These are phyloP conservation scores for Eupristina koningsbergeri DNA, from an alignment of 1,140 invertebrate species.

Conservation along the genomic window DNA sequence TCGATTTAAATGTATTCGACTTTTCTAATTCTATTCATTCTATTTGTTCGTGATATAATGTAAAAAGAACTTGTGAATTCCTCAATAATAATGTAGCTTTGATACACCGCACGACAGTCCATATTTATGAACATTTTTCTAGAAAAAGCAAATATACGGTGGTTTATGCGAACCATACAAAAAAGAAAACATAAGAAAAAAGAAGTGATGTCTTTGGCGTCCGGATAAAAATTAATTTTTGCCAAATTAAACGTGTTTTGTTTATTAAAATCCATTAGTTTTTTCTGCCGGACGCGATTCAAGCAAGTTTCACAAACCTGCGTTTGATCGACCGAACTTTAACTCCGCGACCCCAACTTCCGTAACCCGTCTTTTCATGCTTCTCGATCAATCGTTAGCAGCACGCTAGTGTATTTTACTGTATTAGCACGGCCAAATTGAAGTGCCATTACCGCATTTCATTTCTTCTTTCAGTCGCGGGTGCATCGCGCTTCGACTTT, in stretches of 20 bases:
- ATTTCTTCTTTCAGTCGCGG: not conserved
- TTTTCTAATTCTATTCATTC: no score
- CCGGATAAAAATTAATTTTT: not conserved
- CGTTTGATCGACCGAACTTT: conserved; percentile 16
- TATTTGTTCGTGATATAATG: not conserved
- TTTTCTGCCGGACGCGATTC: conserved; percentile 1
- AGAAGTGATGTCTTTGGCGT: not conserved
- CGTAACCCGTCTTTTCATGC: conserved; percentile 30
- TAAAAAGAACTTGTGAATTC: not conserved
- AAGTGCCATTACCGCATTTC: conserved; percentile 13
- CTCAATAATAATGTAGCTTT: not conserved
- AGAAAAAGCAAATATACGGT: no score
- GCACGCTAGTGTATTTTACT: conserved; percentile 24
- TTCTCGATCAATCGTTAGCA: conserved; percentile 20
- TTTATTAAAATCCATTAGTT: conserved; percentile 48
- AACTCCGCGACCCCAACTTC: not conserved
- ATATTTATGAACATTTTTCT: no score
- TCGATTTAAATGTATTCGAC: no score
- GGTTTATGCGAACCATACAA: no score
- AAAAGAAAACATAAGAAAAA: no score
- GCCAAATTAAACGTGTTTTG: not conserved
- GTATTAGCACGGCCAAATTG: conserved; percentile 8
- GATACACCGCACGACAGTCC: not conserved
- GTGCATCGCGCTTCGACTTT: not conserved
- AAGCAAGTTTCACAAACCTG: not conserved